Conservation (phyloP, 2,113 vertebrate species). For the Pyxicephalus adspersus region DNA sequence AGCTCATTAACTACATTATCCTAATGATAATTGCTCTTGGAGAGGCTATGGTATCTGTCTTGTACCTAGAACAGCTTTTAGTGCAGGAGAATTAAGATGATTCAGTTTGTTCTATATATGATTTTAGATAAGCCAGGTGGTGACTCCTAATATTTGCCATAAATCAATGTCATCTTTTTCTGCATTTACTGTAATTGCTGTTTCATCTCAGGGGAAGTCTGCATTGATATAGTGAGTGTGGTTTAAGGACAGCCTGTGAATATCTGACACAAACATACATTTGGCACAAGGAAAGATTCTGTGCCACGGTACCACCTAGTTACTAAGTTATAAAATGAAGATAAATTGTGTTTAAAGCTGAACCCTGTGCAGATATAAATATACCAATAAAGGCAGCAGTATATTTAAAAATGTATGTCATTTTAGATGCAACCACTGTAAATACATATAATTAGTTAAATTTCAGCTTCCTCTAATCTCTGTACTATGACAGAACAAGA, state of each 20-base stretch:
- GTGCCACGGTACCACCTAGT: no score
- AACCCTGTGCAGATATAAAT: no score
- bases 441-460: no score
- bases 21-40: slow-evolving; percentile 22
- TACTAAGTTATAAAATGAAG: no score
- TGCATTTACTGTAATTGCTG: slow-evolving; percentile 25
- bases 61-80: slow-evolving; percentile 35
- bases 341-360: no score
- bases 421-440: no score
- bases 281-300: no score
- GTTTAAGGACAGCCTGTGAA: background rate
- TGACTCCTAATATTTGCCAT: slow-evolving; percentile 34
- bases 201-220: background rate
- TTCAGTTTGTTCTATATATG: slow-evolving; percentile 23
- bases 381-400: no score
- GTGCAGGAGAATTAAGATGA: background rate
- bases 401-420: no score
- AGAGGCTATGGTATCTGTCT: slow-evolving; percentile 1
- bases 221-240: background rate
- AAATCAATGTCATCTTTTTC: slow-evolving; percentile 32
- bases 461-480: no score
- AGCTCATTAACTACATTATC: slow-evolving; percentile 43
- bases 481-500: no score
- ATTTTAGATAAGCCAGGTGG: slow-evolving; percentile 46
- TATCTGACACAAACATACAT: no score